phyloP scores from a whole-genome alignment of 2,113 vertebrate species.

The Gadus macrocephalus region DNA sequence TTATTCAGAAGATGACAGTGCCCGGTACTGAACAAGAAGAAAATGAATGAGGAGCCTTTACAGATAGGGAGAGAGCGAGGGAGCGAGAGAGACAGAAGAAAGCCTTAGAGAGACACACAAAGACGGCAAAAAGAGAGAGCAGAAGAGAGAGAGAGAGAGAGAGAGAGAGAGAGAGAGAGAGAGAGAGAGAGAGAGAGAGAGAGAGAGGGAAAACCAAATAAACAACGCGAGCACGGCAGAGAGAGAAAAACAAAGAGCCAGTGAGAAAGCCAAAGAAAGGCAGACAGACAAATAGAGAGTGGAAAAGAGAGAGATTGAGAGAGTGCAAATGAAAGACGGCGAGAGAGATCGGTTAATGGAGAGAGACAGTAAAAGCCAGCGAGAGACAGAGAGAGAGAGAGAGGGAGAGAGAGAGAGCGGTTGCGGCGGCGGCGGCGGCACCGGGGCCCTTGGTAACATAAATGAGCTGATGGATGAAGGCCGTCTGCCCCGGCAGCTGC shows the following conservation, averaged over 20 bases:
- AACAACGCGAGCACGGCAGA: no score
- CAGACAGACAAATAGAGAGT: no score
- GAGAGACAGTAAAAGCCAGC: neutral
- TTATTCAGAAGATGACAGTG: slow-evolving; percentile 12
- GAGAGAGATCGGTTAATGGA: slow-evolving; percentile 7
- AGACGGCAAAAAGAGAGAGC: neutral
- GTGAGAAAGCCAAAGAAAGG: slow-evolving; percentile 3
- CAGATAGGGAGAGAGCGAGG: slow-evolving; percentile 17
- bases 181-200: neutral
- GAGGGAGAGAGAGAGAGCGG: slow-evolving; percentile 11
- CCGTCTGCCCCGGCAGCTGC: slow-evolving; percentile 23
- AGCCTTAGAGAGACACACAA: slow-evolving; percentile 10
- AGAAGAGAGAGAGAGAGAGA: neutral
- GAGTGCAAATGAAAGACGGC: neutral
- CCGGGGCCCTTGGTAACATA: slow-evolving; percentile 6
- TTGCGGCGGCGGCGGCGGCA: slow-evolving; percentile 30
- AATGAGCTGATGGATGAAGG: slow-evolving; percentile 46
- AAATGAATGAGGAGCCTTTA: slow-evolving; percentile 7
- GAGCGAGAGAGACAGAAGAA: neutral
- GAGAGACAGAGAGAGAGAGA: no score
- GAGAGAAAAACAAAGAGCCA: slow-evolving; percentile 2
- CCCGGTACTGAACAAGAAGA: slow-evolving; percentile 4
- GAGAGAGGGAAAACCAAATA: no score
- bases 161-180: neutral
- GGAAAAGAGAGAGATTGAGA: neutral